Conservation (phyloP, 1,140 invertebrate genomes). For the Pogonomyrmex californicus region DNA sequence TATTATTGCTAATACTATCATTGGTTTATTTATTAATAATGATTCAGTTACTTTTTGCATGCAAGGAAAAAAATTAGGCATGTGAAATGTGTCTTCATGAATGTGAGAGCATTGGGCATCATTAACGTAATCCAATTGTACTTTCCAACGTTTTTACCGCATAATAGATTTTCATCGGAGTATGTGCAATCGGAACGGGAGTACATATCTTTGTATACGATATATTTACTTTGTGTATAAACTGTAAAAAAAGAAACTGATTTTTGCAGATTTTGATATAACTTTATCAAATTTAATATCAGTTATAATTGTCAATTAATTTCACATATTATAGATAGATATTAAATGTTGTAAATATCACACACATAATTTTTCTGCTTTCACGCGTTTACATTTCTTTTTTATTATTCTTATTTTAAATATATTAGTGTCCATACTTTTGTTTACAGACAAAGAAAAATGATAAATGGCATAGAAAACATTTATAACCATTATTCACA, state of each 20-base stretch:
- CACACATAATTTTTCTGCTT: not conserved
- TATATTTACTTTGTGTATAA: slow-evolving; percentile 18
- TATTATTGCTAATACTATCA: not conserved
- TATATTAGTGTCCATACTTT: not conserved
- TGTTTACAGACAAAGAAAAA: not conserved
- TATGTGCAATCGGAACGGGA: slow-evolving; percentile 19
- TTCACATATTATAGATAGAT: not conserved
- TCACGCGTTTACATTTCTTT: not conserved
- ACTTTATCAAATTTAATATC: not conserved
- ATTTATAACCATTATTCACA: not conserved
- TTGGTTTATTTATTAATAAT: not conserved
- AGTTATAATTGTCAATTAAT: not conserved
- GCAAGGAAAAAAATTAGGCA: not conserved
- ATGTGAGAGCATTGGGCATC: not conserved
- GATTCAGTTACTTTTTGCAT: not conserved
- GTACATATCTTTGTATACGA: not conserved
- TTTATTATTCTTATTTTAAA: slow-evolving; percentile 24
- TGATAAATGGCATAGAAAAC: not conserved
- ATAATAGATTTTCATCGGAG: slow-evolving; percentile 25
- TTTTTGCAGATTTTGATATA: not conserved
- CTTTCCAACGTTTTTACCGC: not conserved
- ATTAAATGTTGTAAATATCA: slow-evolving; percentile 29
- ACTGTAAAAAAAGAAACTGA: not conserved
- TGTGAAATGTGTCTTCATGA: not conserved
- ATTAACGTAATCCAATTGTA: slow-evolving; percentile 12